These are phyloP conservation scores for Tenthredo livida DNA, from an alignment of 2,888 invertebrate genomes.

Conservation along the genomic window DNA sequence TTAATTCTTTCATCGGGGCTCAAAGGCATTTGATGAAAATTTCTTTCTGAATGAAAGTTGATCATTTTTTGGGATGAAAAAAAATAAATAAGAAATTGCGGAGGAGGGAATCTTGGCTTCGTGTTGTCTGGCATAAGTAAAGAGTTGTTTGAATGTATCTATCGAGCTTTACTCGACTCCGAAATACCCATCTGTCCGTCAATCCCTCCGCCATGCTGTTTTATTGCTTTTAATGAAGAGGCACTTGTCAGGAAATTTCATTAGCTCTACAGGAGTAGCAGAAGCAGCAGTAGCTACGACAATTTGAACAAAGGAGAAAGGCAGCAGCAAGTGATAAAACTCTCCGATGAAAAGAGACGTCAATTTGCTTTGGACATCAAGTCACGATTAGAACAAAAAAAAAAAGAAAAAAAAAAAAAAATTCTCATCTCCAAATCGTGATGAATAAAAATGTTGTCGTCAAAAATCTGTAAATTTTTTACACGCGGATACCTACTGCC, in stretches of 20 bases:
- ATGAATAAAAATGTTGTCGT: no score
- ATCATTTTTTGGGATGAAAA: neutral
- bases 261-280: conserved; percentile 14
- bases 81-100: neutral
- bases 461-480: no score
- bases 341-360: neutral
- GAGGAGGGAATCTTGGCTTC: neutral
- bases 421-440: no score
- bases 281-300: neutral
- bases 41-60: neutral
- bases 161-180: neutral
- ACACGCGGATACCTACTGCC: no score
- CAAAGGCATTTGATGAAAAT: neutral
- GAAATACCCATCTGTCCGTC: conserved; percentile 16
- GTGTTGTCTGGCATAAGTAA: neutral
- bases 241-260: conserved; percentile 25
- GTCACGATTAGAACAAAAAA: no score
- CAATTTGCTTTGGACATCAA: neutral
- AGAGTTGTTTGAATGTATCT: neutral
- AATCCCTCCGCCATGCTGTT: neutral
- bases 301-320: conserved; percentile 11
- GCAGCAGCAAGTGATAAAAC: neutral
- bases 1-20: neutral
- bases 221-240: conserved; percentile 35
- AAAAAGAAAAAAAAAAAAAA: no score